These are phyloP conservation scores for Eugnorisma glareosa DNA, from an alignment of 2,888 invertebrate species.

Conservation along the genomic window DNA sequence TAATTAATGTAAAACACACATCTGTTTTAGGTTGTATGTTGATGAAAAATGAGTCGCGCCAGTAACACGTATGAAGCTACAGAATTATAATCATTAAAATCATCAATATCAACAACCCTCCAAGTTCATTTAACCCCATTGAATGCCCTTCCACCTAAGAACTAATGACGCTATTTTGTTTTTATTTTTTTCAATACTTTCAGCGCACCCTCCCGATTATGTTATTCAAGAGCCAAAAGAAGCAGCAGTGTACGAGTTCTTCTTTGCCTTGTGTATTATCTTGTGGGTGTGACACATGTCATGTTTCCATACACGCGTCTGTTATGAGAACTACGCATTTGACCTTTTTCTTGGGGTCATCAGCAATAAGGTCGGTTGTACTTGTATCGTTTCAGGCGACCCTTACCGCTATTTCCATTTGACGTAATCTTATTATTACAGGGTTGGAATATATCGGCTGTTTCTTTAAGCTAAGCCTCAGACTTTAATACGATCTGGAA, in stretches of 20 bases:
- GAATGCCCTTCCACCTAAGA: too few species aligned
- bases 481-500: background rate
- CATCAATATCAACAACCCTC: too few species aligned
- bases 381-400: conserved; percentile 23
- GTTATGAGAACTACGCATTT: conserved; percentile 35
- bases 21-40: too few species aligned
- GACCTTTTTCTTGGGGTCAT: conserved; percentile 44
- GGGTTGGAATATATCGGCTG: conserved; percentile 14
- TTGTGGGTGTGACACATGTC: conserved; percentile 20
- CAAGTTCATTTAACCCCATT: too few species aligned
- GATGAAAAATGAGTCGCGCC: too few species aligned
- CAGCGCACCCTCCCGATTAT: too few species aligned
- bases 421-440: conserved; percentile 11
- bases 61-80: too few species aligned
- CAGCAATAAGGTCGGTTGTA: conserved; percentile 32
- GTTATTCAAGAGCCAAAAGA: background rate
- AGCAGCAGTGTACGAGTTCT: background rate
- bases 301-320: conserved; percentile 24
- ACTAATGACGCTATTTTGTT: too few species aligned
- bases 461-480: background rate
- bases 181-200: too few species aligned
- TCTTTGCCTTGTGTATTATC: background rate
- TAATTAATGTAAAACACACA: too few species aligned
- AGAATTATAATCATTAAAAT: too few species aligned
- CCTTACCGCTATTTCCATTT: conserved; percentile 30